Conservation (phyloP, 37 sponge, comb jelly and placozoan genomes). For the Eunapius fragilis region DNA sequence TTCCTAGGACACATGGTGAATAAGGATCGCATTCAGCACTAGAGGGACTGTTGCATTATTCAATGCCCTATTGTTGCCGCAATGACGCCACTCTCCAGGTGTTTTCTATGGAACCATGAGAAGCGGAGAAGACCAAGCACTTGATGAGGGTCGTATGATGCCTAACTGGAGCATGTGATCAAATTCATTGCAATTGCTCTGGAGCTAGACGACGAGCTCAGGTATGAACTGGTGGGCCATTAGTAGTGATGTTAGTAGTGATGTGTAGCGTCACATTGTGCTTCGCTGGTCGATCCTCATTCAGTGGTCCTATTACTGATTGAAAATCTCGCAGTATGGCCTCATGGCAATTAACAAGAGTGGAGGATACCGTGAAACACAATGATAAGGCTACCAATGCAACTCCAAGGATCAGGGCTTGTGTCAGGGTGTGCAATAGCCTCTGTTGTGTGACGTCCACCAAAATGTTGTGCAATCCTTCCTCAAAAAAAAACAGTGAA, state of each 20-base stretch:
- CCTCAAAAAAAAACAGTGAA: no score
- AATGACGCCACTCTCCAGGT: slow-evolving; percentile 61
- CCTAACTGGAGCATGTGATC: slow-evolving; percentile 21
- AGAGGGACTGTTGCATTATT: slow-evolving; percentile 51
- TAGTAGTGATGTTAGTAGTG: no score
- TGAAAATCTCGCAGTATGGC: slow-evolving; percentile 29
- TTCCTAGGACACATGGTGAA: no score
- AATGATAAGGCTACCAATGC: no score
- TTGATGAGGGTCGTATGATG: slow-evolving; percentile 32
- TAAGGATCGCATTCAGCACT: no score
- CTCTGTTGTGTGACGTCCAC: no score
- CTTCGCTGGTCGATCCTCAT: not conserved
- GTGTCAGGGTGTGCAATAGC: no score
- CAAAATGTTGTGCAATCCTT: no score
- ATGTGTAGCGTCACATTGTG: slow-evolving; percentile 41
- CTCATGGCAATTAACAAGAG: no score
- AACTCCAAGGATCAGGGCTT: no score
- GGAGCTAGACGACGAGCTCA: slow-evolving; percentile 40
- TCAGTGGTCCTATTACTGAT: not conserved
- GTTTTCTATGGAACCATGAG: slow-evolving; percentile 55
- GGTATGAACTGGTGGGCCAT: slow-evolving; percentile 43
- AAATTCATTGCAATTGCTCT: slow-evolving; percentile 11
- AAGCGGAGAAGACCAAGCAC: slow-evolving; percentile 38
- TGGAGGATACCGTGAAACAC: no score
- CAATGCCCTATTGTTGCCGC: slow-evolving; percentile 61